Evolutionary conservation across 2,113 vertebrate genomes (phyloP).

Genomic region (Ia io): DNA sequence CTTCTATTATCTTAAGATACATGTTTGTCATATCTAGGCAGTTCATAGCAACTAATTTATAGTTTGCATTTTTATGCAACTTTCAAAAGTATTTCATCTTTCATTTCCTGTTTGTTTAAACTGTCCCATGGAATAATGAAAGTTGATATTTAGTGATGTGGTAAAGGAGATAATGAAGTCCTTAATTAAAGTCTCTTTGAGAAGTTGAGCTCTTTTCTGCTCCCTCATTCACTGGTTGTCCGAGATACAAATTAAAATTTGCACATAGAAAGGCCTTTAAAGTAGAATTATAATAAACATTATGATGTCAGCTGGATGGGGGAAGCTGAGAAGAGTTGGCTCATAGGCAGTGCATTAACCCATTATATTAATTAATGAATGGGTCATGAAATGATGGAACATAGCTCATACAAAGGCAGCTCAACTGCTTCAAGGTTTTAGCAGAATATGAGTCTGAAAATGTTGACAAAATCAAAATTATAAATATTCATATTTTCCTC

Average conservation of each 20-base stretch:
- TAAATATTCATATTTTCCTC: background rate
- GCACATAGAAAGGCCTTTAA: background rate
- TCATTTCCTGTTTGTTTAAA: background rate
- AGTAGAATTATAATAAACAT: background rate
- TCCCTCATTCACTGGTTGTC: background rate
- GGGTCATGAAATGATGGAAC: background rate
- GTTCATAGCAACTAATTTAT: background rate
- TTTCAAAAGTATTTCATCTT: background rate
- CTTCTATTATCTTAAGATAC: background rate
- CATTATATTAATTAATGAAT: background rate
- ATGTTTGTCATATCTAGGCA: background rate
- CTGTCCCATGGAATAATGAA: background rate
- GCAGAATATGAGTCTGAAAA: background rate
- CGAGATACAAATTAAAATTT: slow-evolving; percentile 13
- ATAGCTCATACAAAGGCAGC: background rate
- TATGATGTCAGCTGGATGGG: background rate
- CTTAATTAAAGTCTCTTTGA: background rate
- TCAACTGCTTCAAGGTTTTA: background rate
- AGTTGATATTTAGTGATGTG: background rate
- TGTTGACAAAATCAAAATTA: background rate
- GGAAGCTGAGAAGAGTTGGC: background rate
- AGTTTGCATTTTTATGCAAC: background rate
- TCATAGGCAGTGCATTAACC: background rate
- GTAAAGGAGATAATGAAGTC: background rate
- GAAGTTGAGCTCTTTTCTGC: background rate